Conservation (phyloP, 2,797 vertebrate species). For the Channallabes apus region DNA sequence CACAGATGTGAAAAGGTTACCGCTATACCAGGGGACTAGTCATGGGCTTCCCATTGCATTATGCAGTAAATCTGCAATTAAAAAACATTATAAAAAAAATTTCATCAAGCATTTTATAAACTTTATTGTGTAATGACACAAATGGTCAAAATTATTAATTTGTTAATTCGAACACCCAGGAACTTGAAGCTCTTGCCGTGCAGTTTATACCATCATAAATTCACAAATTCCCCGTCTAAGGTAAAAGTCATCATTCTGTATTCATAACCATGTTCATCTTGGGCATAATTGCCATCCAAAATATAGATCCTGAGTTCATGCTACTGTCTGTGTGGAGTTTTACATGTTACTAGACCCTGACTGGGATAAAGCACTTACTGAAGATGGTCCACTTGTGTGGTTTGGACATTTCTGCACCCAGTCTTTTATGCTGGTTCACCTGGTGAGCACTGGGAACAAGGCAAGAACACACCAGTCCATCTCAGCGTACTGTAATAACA, state of each 20-base stretch:
- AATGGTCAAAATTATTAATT: too few species aligned
- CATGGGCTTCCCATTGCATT: background rate
- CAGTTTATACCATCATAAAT: background rate
- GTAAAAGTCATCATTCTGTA: background rate
- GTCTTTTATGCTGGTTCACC: background rate
- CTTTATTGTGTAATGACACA: background rate
- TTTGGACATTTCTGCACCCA: background rate
- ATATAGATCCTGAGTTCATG: background rate
- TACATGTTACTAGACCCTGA: background rate
- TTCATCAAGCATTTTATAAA: background rate
- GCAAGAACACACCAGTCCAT: background rate
- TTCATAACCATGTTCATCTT: background rate
- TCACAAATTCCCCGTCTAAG: background rate
- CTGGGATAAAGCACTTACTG: background rate
- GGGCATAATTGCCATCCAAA: background rate
- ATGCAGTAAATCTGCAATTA: background rate
- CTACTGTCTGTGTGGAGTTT: background rate
- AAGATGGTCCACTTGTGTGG: background rate
- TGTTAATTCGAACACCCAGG: too few species aligned
- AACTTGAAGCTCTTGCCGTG: too few species aligned
- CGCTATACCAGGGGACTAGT: background rate
- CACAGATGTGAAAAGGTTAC: background rate
- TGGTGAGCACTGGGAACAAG: background rate
- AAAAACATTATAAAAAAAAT: too few species aligned
- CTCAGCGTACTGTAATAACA: background rate